Percentiles rank a stretch among this genome's conserved stretches.
Evolutionary conservation across 2,113 vertebrate species (phyloP).

Genomic region (Chlamydotis undulata): DNA sequence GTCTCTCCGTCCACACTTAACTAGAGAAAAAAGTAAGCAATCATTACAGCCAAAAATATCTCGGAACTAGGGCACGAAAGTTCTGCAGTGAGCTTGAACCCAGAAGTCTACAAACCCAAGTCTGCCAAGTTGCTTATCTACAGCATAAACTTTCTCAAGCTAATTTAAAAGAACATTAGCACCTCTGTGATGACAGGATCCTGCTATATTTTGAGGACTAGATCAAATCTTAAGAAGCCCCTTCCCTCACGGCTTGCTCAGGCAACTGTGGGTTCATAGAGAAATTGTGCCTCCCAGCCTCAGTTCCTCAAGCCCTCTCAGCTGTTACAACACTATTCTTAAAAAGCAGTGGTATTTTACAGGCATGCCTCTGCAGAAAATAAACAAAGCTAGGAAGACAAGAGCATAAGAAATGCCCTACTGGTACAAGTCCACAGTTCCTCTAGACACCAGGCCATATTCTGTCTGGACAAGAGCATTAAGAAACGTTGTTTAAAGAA

Average conservation of each 20-base stretch:
- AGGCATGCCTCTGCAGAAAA: neutral
- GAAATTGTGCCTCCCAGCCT: rapidly evolving
- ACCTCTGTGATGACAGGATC: neutral
- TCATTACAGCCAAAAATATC: neutral
- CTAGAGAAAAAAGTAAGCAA: neutral
- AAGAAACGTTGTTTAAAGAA: neutral
- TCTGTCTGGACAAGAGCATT: neutral
- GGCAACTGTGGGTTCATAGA: neutral
- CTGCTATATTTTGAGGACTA: neutral
- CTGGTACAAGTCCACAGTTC: neutral
- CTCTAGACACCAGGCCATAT: neutral
- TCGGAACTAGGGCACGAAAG: neutral
- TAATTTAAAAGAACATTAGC: neutral
- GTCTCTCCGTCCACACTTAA: neutral
- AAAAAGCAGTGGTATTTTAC: neutral
- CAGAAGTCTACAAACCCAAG: neutral
- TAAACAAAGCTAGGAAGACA: neutral
- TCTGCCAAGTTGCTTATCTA: neutral
- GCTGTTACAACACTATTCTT: neutral
- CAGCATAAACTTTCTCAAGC: neutral
- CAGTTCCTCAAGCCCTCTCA: neutral
- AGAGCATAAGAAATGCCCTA: neutral
- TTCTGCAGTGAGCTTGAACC: neutral
- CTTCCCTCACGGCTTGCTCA: neutral
- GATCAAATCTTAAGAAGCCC: neutral